Base-by-base conservation (phyloP, 30 jellyfish, hydroid and myxozoan genomes). In the Aurelia sp. region DNA sequence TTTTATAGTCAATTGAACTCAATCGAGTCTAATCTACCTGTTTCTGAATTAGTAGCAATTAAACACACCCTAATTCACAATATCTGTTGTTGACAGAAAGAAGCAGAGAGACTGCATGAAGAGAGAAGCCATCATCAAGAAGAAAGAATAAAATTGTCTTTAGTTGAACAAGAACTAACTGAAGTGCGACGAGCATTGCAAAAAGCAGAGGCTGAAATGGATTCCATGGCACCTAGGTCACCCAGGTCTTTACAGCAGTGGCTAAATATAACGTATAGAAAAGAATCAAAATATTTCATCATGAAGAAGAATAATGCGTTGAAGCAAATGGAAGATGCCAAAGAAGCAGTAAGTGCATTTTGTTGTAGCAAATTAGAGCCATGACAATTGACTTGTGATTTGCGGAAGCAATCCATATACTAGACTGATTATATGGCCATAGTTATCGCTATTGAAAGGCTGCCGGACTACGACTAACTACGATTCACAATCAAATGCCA, bases 301-400 rank as follows among this genome's bases (percentile, higher is more conserved):
- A 62, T 53, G 19, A 88, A 85, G 84, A 93, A 93, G 48, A 73
- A 81, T 63, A 62, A 71, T 23, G 97, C 98, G 12, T 62, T 93
- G 69, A 82, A 37, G 23, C 98, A 88, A 73, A 93, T 93, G 98
- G 85, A 85, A 50, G 98, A 93, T 40, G 98, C 98, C 3, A 93
- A 93, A 70, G 96, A 84, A 11, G 98, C 97, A 15, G 98, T 93
- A 74, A 67, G 98, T 47, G 60, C 16, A 37, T 68, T 13, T 15
- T 60, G 37, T 37, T 62, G 13, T 5, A 10, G 33, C 33, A 27
- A 27, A 1, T 27, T 27, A 27, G 33, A 27, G 2, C 33, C 33
- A 40, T 40, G 11, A 40, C 8, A 40, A 40, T 4, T 40, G 51
- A 40, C 11, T 0, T 40, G 11, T 40, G 51, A 5, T 40, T 40